Base-by-base conservation (phyloP, 2,797 vertebrate genomes). In the Gallirallus australis region DNA sequence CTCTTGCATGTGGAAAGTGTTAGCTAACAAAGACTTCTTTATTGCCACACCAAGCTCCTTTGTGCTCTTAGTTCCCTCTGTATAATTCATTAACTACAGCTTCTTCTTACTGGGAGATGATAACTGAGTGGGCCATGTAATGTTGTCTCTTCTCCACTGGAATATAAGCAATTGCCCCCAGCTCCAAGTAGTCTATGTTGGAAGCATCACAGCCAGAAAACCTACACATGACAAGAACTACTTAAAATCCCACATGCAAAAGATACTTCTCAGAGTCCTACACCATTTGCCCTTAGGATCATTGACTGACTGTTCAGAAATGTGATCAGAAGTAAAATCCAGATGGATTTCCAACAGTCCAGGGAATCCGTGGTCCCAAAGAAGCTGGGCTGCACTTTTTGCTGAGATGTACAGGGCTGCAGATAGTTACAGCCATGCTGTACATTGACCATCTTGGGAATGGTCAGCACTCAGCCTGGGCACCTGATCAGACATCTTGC, bases 121-220 rank as follows among this genome's bases (percentile, higher is more conserved):
- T 52, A 66, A 61, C 3, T 33, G 1, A 25, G 6, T 33, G 16
- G 7, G 6, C 35, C 6, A 16, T 56, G 15, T 68, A 75, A 14
- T 27, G 13, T 61, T 4, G 53, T 21, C 3, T 47, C 66, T 65
- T 14, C 13, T 17, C 13, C 20, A 20, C 9, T 37, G 33, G 65
- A 89, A 63, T 5, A 39, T 0, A 50, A 66, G 35, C 5, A 48
- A n/a, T 5, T 64, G 2, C 7, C 15, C 17, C 25, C 19, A 82
- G 13, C 7, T 7, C 10, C 39, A 73, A 12, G 8, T 9, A 54
- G 8, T 11, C 17, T 54, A 11, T 0, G 1, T 8, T 50, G 53
- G 8, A 15, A 86, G 21, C 30, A 30, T 52, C 3, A 17, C 6
- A 52, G 13, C 4, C 73, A 75, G 24, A 42, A 81, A 78, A 13